A percentile compares a stretch with the other conserved stretches of the same genome.
phyloP scores from a whole-genome alignment of 2,797 vertebrate genomes.

The Tachyglossus aculeatus region DNA sequence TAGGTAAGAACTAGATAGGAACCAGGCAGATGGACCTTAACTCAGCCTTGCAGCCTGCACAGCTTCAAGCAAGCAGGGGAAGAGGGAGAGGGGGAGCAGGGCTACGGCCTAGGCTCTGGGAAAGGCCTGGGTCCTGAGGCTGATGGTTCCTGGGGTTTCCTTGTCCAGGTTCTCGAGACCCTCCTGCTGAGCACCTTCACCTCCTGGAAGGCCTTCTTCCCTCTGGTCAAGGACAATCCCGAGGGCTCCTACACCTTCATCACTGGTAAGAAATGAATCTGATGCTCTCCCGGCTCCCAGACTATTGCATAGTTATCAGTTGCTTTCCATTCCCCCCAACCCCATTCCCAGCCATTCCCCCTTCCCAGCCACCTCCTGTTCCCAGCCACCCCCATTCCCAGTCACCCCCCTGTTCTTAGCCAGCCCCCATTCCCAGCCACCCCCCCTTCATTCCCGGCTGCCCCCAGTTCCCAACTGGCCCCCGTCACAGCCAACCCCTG shows the following conservation, averaged over 20 bases:
- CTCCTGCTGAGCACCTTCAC: constrained; percentile 80
- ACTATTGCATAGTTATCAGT: too few relatives aligned
- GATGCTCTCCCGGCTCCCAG: too few relatives aligned
- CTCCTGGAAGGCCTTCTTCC: constrained; percentile 83
- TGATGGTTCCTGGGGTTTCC: too few relatives aligned
- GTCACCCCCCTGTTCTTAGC: too few relatives aligned
- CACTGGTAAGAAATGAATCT: constrained; percentile 74
- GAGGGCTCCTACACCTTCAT: constrained; percentile 83
- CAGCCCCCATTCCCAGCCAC: background rate
- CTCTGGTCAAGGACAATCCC: constrained; percentile 77
- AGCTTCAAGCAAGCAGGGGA: background rate
- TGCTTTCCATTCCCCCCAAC: too few relatives aligned
- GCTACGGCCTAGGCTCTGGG: background rate
- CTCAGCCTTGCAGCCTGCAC: background rate
- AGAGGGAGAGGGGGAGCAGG: background rate
- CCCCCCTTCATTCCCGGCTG: too few relatives aligned
- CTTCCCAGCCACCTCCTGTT: too few relatives aligned
- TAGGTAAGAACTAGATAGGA: background rate
- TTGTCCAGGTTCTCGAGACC: constrained; percentile 76
- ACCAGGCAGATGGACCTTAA: background rate
- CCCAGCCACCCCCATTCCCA: background rate
- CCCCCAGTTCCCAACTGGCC: too few relatives aligned
- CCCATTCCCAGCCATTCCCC: background rate
- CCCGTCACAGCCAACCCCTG: background rate
- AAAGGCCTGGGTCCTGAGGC: background rate